A percentile compares a stretch with the other conserved stretches of the same genome.
Evolutionary conservation across 2,113 vertebrate genomes (phyloP).

Genomic region (Lamprologus ornatipinnis): DNA sequence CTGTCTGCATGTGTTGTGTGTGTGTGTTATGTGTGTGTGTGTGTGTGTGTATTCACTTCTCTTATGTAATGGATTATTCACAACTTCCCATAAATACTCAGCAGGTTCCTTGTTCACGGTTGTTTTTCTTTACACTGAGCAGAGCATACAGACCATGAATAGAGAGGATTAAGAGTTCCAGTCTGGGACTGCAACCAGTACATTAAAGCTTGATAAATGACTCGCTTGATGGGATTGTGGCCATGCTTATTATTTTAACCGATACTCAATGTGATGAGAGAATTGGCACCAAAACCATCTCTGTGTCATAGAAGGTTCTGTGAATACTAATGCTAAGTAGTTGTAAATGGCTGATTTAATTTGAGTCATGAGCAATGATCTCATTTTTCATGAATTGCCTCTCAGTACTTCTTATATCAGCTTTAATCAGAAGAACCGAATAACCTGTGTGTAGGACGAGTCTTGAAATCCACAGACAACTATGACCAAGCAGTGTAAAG

Average conservation of each 20-base stretch:
- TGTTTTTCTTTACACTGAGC: neutral
- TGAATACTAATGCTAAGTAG: neutral
- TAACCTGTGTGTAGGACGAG: neutral
- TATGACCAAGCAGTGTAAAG: neutral
- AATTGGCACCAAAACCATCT: neutral
- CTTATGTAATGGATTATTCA: conserved; percentile 13
- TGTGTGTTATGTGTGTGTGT: neutral
- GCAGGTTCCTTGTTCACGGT: conserved; percentile 14
- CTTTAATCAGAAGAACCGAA: neutral
- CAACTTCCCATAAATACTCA: conserved; percentile 6
- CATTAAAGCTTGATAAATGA: conserved; percentile 3
- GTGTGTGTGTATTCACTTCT: neutral
- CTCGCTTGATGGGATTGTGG: conserved; percentile 11
- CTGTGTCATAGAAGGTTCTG: neutral
- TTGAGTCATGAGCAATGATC: neutral
- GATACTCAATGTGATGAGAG: neutral
- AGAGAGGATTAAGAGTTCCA: neutral
- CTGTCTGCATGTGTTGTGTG: neutral
- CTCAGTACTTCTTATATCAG: neutral
- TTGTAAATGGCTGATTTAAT: neutral
- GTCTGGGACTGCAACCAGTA: neutral
- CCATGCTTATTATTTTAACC: neutral
- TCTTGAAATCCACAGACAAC: neutral
- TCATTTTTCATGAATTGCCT: neutral
- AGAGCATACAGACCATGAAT: neutral